Base-by-base conservation (phyloP, 2,888 invertebrate genomes). In the Plagodis pulveraria region DNA sequence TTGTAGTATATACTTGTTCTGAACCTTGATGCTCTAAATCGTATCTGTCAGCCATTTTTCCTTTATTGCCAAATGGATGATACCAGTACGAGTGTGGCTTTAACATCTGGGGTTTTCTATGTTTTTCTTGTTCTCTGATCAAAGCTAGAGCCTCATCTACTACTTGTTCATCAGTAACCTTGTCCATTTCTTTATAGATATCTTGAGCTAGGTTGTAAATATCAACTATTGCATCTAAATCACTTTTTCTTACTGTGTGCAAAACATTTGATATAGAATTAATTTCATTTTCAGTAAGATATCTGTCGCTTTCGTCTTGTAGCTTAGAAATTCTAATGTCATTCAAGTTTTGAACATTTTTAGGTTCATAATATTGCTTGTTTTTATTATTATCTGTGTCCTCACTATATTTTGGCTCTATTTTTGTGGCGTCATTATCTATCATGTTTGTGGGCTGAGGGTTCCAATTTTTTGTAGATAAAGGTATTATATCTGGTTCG, bases 141-240 rank as follows among this genome's bases (percentile, higher is more conserved):
- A 33, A 55, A 38, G 61, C 66, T 1, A 65, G 33, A 0, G 67
- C 60, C 52, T 81, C 77, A 50, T 77, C 65, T 6, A 71, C 32
- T 2, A 70, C 41, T 12, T 64, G 65, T 6, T 81, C 76, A 2
- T 70, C 70, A 5, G 65, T 74, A 7, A 49, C 50, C 51, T 70
- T 80, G 50, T 88, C 86, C 50, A 89, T 76, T 72, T 91, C 89
- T 51, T 82, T 86, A 50, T 87, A 89, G 63, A 92, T 84, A 51
- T 91, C 88, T 78, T 91, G 85, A 1, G 90, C 91, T 66, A 91
- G 69, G 56, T 85, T 87, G 50, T 91, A 92, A 56, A 92, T 81
- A 62, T 92, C 91, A 36, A 91, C 69, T 9, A 92, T 81, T 6
- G 91, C 84, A 72, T 91, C 87, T 51, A 92, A 72, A 61, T 92